These are phyloP conservation scores for Archocentrus centrarchus DNA, from an alignment of 2,113 vertebrate genomes.

Conservation along the genomic window DNA sequence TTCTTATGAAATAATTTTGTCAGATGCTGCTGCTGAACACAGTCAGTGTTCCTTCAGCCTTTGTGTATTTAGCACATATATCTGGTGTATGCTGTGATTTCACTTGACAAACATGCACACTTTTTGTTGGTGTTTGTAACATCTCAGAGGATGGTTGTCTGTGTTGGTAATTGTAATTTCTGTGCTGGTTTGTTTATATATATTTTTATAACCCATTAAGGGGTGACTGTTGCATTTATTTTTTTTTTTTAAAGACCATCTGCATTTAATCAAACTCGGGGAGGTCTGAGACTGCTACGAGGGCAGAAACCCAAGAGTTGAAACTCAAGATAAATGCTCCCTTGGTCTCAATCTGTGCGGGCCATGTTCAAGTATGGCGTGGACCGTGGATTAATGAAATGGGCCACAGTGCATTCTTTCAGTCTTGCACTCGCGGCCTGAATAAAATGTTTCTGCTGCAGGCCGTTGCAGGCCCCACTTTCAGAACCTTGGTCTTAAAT, in stretches of 20 bases:
- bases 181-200: neutral
- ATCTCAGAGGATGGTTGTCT: too few species aligned
- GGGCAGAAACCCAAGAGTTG: neutral
- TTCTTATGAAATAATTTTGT: neutral
- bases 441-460: neutral
- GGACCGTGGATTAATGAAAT: neutral
- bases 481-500: neutral
- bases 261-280: neutral
- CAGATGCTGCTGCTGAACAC: neutral
- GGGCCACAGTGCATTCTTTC: neutral
- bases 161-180: too few species aligned
- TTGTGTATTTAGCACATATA: neutral
- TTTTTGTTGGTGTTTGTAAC: too few species aligned
- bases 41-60: neutral
- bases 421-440: neutral
- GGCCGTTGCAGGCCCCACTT: neutral
- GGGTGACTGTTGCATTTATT: neutral
- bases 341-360: rapidly evolving
- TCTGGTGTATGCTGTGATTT: neutral
- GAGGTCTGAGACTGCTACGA: neutral
- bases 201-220: neutral
- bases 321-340: neutral
- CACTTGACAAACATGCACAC: too few species aligned
- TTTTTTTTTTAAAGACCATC: neutral
- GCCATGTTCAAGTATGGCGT: neutral